phyloP scores from a whole-genome alignment of 2,113 vertebrate species.

The Choloepus hoffmanni region DNA sequence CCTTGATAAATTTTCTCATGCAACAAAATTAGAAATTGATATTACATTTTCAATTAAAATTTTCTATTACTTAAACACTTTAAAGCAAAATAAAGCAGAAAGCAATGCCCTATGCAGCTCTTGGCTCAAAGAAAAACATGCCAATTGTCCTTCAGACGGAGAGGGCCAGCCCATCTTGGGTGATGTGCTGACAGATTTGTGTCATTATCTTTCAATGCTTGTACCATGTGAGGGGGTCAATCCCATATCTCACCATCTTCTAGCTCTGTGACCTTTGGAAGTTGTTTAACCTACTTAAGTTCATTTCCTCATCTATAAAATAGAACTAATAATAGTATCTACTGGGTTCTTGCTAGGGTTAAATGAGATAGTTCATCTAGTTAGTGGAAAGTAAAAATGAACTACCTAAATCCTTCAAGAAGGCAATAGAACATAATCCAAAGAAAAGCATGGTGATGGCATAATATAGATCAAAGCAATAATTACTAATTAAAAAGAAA shows the following conservation, averaged over 20 bases:
- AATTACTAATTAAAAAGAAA: not conserved
- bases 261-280: not conserved
- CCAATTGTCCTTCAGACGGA: not conserved
- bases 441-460: not conserved
- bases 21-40: not conserved
- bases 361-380: not conserved
- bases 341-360: not conserved
- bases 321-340: not conserved
- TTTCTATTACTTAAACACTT: not conserved
- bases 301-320: not conserved
- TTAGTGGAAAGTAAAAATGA: not conserved
- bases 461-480: not conserved
- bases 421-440: not conserved
- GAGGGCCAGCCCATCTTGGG: rapidly evolving
- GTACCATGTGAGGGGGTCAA: no score
- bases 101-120: not conserved
- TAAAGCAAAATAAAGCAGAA: not conserved
- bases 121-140: not conserved
- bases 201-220: not conserved
- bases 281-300: not conserved
- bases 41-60: not conserved
- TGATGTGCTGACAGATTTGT: not conserved
- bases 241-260: not conserved
- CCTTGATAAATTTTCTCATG: not conserved
- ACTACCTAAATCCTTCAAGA: not conserved